Evolutionary conservation across 2,797 vertebrate genomes (phyloP).

Genomic region (Sebastes itinus): DNA sequence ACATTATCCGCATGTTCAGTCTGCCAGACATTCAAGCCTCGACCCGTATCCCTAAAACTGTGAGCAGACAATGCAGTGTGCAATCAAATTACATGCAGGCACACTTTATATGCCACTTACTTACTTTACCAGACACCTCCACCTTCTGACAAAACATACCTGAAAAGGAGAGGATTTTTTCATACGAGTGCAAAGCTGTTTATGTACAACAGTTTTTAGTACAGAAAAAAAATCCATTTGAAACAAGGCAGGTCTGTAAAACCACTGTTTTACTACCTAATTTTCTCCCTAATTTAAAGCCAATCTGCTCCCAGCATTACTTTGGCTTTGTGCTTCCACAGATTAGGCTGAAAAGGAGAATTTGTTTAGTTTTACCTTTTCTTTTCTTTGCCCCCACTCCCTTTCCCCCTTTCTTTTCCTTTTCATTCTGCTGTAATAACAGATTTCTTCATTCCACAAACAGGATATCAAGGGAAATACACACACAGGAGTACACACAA

Average conservation of each 20-base stretch:
- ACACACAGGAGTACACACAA: conserved; percentile 24
- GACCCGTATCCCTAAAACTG: conserved; percentile 20
- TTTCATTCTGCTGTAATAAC: conserved; percentile 67
- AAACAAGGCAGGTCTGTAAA: conserved; percentile 67
- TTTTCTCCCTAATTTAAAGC: conserved; percentile 72
- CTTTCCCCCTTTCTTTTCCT: conserved; percentile 18
- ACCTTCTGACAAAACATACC: conserved; percentile 15
- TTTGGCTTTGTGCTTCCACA: conserved; percentile 57
- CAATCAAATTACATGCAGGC: conserved; percentile 35
- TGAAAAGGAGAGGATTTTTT: not conserved
- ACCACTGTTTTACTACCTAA: conserved; percentile 59
- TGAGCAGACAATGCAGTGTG: conserved; percentile 36
- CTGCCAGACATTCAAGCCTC: conserved; percentile 49
- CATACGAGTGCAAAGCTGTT: conserved; percentile 45
- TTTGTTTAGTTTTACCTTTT: conserved; percentile 63
- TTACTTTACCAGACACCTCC: conserved; percentile 39
- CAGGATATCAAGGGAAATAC: conserved; percentile 60
- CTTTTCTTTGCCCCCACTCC: conserved; percentile 28
- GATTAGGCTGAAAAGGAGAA: conserved; percentile 57
- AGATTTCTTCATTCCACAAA: conserved; percentile 74
- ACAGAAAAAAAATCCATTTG: conserved; percentile 22
- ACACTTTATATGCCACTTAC: conserved; percentile 34
- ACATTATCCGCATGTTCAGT: conserved; percentile 62
- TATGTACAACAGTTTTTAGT: conserved; percentile 25
- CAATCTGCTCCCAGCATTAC: conserved; percentile 37